phyloP scores from a whole-genome alignment of 2,797 vertebrate genomes.

The Falco concolor region DNA sequence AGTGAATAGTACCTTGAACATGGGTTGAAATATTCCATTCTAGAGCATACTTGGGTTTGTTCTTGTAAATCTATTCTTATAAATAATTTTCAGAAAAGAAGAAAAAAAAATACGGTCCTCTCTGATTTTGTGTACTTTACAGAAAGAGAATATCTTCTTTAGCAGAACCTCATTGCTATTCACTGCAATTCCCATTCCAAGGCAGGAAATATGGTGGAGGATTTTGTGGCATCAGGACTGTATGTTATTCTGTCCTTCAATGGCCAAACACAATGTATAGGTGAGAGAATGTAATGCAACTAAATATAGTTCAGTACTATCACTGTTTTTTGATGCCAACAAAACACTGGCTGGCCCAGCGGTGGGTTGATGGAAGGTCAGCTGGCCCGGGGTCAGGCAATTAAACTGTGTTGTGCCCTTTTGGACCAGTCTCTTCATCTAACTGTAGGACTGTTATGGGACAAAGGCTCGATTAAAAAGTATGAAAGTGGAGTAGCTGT shows the following conservation, averaged over 20 bases:
- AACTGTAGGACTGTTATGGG: not conserved
- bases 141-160: not conserved
- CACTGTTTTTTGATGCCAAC: not conserved
- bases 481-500: not conserved
- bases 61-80: conserved; percentile 23
- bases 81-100: conserved; percentile 14
- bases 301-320: not conserved
- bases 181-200: not conserved
- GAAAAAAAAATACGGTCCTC: not conserved
- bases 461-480: not conserved
- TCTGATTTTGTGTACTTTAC: not conserved
- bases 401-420: not conserved
- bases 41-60: not conserved
- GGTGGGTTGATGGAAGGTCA: not conserved
- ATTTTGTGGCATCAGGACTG: not conserved
- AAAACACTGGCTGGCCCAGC: not conserved
- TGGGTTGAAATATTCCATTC: conserved; percentile 22
- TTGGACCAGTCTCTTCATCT: not conserved
- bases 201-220: not conserved
- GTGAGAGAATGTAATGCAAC: not conserved
- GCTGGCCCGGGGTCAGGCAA: not conserved
- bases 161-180: not conserved
- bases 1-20: conserved; percentile 35
- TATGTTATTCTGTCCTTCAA: not conserved
- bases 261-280: not conserved